Percentiles rank a stretch among this genome's conserved stretches.
These are phyloP conservation scores for Montipora capitata DNA, from an alignment of 92 coral and sea anemone species.

Conservation along the genomic window DNA sequence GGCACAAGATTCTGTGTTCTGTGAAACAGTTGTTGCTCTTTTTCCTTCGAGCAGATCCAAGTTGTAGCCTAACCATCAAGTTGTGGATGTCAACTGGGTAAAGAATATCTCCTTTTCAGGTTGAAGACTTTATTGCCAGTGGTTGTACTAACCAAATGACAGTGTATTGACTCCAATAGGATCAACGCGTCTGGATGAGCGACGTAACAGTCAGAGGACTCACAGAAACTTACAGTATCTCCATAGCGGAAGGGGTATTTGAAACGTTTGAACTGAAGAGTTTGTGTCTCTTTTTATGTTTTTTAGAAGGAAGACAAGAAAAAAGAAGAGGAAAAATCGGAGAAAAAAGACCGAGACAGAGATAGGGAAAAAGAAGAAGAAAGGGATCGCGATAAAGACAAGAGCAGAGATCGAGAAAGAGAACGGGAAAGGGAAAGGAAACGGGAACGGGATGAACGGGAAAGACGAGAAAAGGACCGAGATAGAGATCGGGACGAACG, in stretches of 20 bases:
- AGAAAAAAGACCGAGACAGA: constrained; percentile 64
- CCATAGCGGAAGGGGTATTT: not conserved
- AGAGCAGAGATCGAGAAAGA: constrained; percentile 77
- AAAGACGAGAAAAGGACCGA: constrained; percentile 72
- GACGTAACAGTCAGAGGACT: not conserved
- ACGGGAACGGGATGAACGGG: constrained; percentile 73
- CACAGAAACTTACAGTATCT: not conserved
- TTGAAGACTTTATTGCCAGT: constrained; percentile 10
- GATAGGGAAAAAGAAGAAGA: constrained; percentile 68
- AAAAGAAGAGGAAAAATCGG: constrained; percentile 83
- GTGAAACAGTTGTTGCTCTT: constrained; percentile 41
- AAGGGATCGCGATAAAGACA: constrained; percentile 78
- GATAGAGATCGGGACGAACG: constrained; percentile 80
- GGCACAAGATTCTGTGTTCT: not conserved
- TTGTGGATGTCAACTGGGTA: constrained; percentile 4
- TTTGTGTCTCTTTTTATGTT: constrained; percentile 15
- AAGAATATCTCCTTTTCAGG: constrained; percentile 19
- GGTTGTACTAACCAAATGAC: constrained; percentile 1
- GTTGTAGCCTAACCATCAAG: not conserved
- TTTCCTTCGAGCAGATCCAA: constrained; percentile 33
- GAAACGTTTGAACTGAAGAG: not conserved
- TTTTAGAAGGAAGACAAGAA: constrained; percentile 86
- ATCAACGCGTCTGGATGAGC: not conserved
- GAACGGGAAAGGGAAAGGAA: constrained; percentile 75
- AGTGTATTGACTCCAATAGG: not conserved